phyloP scores from a whole-genome alignment of 1,140 invertebrate species.

The Elysia chlorotica region DNA sequence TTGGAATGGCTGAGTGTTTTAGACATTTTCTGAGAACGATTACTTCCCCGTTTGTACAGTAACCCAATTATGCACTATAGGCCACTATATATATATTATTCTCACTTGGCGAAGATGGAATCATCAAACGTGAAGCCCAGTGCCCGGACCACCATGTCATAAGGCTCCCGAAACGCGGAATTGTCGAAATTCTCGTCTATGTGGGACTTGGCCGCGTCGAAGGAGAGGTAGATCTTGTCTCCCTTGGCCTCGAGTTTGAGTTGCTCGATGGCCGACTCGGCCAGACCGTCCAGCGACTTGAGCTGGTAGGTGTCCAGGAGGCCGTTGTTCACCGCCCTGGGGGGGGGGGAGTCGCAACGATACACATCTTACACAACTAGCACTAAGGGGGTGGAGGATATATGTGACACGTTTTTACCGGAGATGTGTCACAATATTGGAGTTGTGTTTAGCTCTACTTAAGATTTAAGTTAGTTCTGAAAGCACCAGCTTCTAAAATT shows the following conservation, averaged over 20 bases:
- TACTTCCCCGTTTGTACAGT: not conserved
- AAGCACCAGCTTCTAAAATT: not conserved
- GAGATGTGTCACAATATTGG: no score
- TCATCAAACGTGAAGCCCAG: constrained; percentile 62
- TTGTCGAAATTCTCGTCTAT: constrained; percentile 43
- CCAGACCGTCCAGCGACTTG: constrained; percentile 62
- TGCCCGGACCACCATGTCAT: constrained; percentile 61
- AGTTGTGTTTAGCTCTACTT: not conserved
- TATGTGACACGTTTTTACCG: no score
- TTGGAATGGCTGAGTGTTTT: no score
- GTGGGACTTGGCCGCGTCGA: constrained; percentile 32
- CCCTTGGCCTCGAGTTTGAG: not conserved
- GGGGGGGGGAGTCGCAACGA: no score
- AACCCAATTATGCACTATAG: not conserved
- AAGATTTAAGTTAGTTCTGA: not conserved
- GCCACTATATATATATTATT: no score
- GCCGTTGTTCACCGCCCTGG: constrained; percentile 63
- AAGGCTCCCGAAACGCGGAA: constrained; percentile 59
- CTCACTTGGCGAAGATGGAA: constrained; percentile 60
- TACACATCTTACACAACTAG: no score
- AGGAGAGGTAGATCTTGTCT: constrained; percentile 3
- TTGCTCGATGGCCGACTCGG: constrained; percentile 56
- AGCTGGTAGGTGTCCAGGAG: constrained; percentile 64
- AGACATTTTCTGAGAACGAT: not conserved
- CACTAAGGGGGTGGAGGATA: no score